Base-by-base conservation (phyloP, 2,888 invertebrate species). In the Venusia cambrica region DNA sequence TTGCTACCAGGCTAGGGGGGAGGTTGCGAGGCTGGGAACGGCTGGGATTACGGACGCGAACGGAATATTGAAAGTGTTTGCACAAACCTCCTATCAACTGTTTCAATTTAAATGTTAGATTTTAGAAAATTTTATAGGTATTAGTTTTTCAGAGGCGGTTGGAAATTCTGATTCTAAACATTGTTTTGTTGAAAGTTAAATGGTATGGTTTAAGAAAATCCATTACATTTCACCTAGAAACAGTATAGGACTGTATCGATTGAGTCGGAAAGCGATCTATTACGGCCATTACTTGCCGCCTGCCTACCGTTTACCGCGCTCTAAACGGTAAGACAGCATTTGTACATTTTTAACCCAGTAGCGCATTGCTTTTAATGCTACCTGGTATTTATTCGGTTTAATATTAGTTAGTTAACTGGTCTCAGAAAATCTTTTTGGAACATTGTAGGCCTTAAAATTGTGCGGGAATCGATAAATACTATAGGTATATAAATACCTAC, bases 61-160 rank as follows among this genome's bases (percentile, higher is more conserved):
- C 15, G 9, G 37, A 31, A 37, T 37, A 31, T 21, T 17, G 21
- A 31, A 26, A 37, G 26, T 31, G 31, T 31, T 30, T 27, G 37
- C 21, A 10, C 21, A 30, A 30, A 18, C 19, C 12, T 15, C 36
- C 24, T 29, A 25, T 29, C 25, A 36, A 20, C 36, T 25, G 25
- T 17, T 14, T 19, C 10, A 11, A 37, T 26, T 25, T 26, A 25
- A 37, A 31, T 29, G 11, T 36, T 30, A 35, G 28, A 28, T 22
- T 22, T 35, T 13, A 13, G 16, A 27, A 22, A 17, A 20, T 28
- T 35, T 35, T 35, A 16, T 21, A 27, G 6, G 17, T 22, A 19
- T 11, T 20, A 26, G 20, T 26, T 33, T 26, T 26, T 15, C 13
- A 10, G 10, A 26, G 19, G n/a, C n/a, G n/a, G n/a, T n/a, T n/a